Conservation (phyloP, 1,140 invertebrate species). For the Eriosoma lanigerum region DNA sequence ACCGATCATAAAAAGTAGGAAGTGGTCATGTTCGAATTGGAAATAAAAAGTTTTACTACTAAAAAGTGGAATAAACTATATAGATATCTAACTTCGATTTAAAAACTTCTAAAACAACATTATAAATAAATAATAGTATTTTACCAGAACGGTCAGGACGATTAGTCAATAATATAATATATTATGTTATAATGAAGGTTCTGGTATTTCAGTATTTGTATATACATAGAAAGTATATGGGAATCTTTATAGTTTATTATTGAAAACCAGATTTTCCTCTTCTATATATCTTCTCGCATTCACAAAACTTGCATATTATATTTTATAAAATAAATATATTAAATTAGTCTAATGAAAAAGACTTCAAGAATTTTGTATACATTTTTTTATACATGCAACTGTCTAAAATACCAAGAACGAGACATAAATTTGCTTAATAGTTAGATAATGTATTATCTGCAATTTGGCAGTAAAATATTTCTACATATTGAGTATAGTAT, state of each 20-base stretch:
- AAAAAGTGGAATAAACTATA: not conserved
- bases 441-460: not conserved
- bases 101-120: not conserved
- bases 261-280: constrained; percentile 37
- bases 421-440: not conserved
- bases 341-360: too few relatives aligned
- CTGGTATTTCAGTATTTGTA: not conserved
- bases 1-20: not conserved
- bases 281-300: constrained; percentile 10
- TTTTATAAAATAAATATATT: not conserved
- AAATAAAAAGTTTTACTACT: not conserved
- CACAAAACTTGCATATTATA: not conserved
- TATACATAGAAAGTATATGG: not conserved
- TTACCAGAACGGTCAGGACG: not conserved
- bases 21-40: not conserved
- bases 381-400: too few relatives aligned
- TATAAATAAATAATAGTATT: not conserved
- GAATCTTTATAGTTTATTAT: constrained; percentile 17
- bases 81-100: not conserved
- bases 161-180: not conserved
- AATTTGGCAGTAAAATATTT: too few relatives aligned
- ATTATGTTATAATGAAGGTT: not conserved
- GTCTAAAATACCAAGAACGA: too few relatives aligned
- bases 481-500: too few relatives aligned
- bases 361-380: too few relatives aligned